These are phyloP conservation scores for Knipowitschia caucasica DNA, from an alignment of 2,797 vertebrate species.

Conservation along the genomic window DNA sequence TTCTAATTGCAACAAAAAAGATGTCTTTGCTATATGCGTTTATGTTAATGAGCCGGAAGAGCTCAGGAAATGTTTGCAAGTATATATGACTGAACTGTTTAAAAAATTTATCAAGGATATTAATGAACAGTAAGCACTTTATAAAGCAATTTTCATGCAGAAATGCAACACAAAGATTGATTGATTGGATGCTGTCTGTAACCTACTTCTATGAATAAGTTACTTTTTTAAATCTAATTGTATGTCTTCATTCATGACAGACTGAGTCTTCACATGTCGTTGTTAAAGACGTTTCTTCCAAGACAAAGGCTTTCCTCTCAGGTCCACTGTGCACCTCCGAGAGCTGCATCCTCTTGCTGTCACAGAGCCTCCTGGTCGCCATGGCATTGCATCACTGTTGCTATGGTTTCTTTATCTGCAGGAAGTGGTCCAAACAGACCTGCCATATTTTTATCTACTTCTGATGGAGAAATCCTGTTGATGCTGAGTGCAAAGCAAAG, in stretches of 20 bases:
- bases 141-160: too few relatives aligned
- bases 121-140: too few relatives aligned
- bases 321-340: neutral
- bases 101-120: too few relatives aligned
- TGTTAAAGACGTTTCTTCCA: slow-evolving; percentile 1
- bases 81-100: too few relatives aligned
- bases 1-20: too few relatives aligned
- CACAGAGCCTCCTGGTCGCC: slow-evolving; percentile 52
- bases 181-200: neutral
- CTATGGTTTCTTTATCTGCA: slow-evolving; percentile 77
- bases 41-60: too few relatives aligned
- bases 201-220: too few relatives aligned
- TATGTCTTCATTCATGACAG: neutral
- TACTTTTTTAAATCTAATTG: slow-evolving; percentile 2
- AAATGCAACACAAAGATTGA: too few relatives aligned
- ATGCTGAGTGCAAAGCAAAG: slow-evolving; percentile 44
- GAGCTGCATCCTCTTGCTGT: slow-evolving; percentile 36
- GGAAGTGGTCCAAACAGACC: slow-evolving; percentile 67
- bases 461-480: slow-evolving; percentile 33
- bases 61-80: too few relatives aligned
- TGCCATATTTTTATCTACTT: slow-evolving; percentile 70
- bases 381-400: slow-evolving; percentile 71
- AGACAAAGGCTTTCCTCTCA: neutral
- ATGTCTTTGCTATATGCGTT: too few relatives aligned
- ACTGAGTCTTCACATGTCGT: neutral